Percentiles rank a stretch among this genome's conserved stretches.
These are phyloP conservation scores for Riptortus pedestris DNA, from an alignment of 1,140 invertebrate genomes.

Conservation along the genomic window DNA sequence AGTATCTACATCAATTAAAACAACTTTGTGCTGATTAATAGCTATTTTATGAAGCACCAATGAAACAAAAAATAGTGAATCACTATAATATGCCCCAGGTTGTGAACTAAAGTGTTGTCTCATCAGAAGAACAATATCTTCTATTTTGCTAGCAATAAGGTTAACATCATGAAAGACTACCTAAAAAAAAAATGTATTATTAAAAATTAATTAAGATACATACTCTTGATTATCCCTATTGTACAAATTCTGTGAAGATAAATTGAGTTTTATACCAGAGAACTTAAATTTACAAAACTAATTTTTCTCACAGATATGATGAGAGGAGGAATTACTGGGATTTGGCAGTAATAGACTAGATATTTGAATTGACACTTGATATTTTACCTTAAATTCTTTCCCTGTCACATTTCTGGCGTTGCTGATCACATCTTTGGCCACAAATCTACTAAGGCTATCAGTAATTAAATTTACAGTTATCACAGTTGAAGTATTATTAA, in stretches of 20 bases:
- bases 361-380: too few relatives aligned
- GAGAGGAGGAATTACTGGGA: too few relatives aligned
- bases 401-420: constrained; percentile 37
- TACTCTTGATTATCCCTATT: background rate
- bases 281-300: too few relatives aligned
- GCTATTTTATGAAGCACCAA: constrained; percentile 62
- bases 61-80: constrained; percentile 71
- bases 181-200: constrained; percentile 39
- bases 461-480: constrained; percentile 57
- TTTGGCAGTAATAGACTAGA: too few relatives aligned
- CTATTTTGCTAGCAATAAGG: constrained; percentile 46
- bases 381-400: constrained; percentile 35
- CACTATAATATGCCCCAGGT: constrained; percentile 69
- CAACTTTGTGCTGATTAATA: constrained; percentile 46
- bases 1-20: constrained; percentile 71
- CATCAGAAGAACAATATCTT: constrained; percentile 55
- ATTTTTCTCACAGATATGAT: too few relatives aligned
- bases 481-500: constrained; percentile 41
- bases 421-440: constrained; percentile 47
- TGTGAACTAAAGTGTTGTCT: constrained; percentile 64
- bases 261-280: background rate
- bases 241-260: background rate
- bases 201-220: constrained; percentile 12
- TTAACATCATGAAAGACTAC: constrained; percentile 52
- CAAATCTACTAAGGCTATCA: constrained; percentile 49